Evolutionary conservation across 1,140 invertebrate species (phyloP), one percentile per base, ranked within the genome.

Genomic region (Apis cerana): DNA sequence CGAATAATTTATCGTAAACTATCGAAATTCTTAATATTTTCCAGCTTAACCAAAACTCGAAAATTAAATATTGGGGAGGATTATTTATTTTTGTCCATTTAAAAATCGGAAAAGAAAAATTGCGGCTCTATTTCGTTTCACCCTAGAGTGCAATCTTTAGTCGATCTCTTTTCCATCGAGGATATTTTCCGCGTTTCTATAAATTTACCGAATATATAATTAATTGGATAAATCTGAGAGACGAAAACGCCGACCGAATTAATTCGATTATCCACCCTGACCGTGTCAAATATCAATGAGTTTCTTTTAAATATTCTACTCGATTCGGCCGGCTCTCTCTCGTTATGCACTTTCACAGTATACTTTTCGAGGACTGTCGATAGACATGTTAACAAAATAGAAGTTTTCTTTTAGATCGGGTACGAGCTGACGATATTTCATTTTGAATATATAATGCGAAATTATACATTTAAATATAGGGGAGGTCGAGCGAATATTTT

Each of bases 311-410:
- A 54, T 54, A 27, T 56, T 0, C 27, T 54, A 12, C 54, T 48
- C 67, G 59, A 59, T 88, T 89, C 78, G 75, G n/a, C 54, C 85
- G 85, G 62, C n/a, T 70, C 82, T 78, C 79, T 80, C 72, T 62
- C 64, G 87, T 85, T 83, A 85, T 75, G 74, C 74, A 89, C 85
- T 89, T 89, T 89, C 88, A 87, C 56, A 15, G 59, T 89, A 86
- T 75, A 89, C 64, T 62, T 69, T 72, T 83, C 82, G 27, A 84
- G 72, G 71, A 80, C n/a, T 69, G 62, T 62, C 67, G 67, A 84
- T 88, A 68, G 67, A 80, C 83, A 75, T 75, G 68, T 83, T 56
- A 71, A 33, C 33, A 87, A 87, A 79, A 80, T 71, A 56, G 10
- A 21, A 17, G 12, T 59, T 50, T 52, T 19, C n/a, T 54, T 23